Base-by-base conservation (phyloP, 2,797 vertebrate species). In the Poeciliopsis gracilis region DNA sequence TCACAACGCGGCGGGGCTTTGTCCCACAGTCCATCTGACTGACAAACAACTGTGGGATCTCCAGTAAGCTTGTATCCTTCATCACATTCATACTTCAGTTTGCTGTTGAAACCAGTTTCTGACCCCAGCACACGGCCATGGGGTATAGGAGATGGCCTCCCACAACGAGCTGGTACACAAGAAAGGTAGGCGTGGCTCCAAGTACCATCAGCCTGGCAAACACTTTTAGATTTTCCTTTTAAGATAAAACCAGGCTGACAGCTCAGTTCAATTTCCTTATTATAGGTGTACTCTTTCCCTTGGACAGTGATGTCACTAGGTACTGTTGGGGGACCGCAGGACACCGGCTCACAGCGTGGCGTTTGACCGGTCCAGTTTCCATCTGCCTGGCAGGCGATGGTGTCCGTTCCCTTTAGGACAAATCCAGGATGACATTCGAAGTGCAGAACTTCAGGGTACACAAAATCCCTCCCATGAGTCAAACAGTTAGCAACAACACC, bases 401-500 rank as follows among this genome's bases (percentile, higher is more conserved):
- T 93, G 72, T 88, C 15, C 0, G 91, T 78, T 46, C 98, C 98
- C 78, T 93, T 95, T 28, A 99, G 83, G 53, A 96, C 78, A 88
- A 97, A 99, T 1, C 98, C 98, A 73, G 94, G 83, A 81, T 94
- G 83, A 87, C 98, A 99, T 49, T 96, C 94, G 41, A 96, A 99
- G 72, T 88, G 82, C 33, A 99, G 45, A 36, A 94, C 72, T 18
- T 93, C 95, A 20, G 94, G 93, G 51, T 95, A 96, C 0, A 95
- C 93, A 84, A 97, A 97, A 76, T 94, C 94, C 12, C 86, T 88
- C 59, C 96, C 97, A 72, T 82, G 94, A 83, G 95, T 15, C 5
- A 89, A 95, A 73, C 97, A 97, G 11, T 98, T 95, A 25, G 91
- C 69, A 41, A 97, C 63, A 2, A 89, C 85, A 1, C 94, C 93